These are phyloP conservation scores for Cataglyphis altisquamis DNA, from an alignment of 2,888 invertebrate genomes.

Conservation along the genomic window DNA sequence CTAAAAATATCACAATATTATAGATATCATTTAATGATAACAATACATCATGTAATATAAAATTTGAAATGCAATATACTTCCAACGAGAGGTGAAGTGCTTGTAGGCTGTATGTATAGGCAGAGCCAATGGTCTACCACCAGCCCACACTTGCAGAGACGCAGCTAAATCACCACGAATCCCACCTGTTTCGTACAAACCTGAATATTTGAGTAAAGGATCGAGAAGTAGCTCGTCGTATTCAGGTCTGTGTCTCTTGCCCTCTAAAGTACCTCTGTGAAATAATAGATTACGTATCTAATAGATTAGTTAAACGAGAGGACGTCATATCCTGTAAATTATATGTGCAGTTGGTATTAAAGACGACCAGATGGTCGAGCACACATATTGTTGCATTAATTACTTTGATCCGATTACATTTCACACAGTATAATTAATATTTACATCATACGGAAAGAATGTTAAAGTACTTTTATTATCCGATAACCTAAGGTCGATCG, in stretches of 20 bases:
- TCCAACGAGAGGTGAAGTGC: conserved; percentile 96
- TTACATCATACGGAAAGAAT: conserved; percentile 23
- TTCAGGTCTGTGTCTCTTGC: conserved; percentile 94
- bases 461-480: conserved; percentile 40
- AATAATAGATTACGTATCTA: conserved; percentile 2
- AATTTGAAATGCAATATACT: conserved; percentile 88
- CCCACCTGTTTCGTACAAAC: conserved; percentile 93
- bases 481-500: conserved; percentile 62
- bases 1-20: conserved; percentile 86
- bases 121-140: conserved; percentile 93
- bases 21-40: neutral
- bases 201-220: conserved; percentile 96
- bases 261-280: conserved; percentile 96
- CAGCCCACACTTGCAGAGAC: conserved; percentile 94
- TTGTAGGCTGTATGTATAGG: conserved; percentile 97
- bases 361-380: neutral
- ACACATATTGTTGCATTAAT: conserved; percentile 46
- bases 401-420: conserved; percentile 61
- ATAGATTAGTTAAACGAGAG: neutral
- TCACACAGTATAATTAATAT: conserved; percentile 46
- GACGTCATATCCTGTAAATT: conserved; percentile 1
- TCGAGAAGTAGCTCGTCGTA: conserved; percentile 95
- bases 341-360: neutral
- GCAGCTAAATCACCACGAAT: conserved; percentile 93
- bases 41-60: neutral